Evolutionary conservation across 2,888 invertebrate species (phyloP).

Genomic region (Crematogaster levior): DNA sequence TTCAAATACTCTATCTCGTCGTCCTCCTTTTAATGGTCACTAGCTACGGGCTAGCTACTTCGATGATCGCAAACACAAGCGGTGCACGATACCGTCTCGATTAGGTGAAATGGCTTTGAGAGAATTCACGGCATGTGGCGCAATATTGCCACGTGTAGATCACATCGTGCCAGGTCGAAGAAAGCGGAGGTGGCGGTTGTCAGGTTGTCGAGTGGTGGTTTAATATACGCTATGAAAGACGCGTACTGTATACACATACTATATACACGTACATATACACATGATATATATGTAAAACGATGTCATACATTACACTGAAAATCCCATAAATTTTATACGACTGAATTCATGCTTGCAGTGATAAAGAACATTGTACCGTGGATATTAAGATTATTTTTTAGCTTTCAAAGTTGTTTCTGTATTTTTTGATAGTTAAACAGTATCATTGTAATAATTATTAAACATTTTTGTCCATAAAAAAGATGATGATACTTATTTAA

Average conservation of each 20-base stretch:
- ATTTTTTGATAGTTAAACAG: neutral
- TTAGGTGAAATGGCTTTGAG: constrained; percentile 72
- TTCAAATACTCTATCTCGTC: constrained; percentile 26
- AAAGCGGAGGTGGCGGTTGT: constrained; percentile 47
- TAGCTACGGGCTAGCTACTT: constrained; percentile 24
- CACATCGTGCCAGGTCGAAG: constrained; percentile 61
- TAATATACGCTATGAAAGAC: constrained; percentile 63
- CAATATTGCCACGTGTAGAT: constrained; percentile 77
- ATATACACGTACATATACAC: neutral
- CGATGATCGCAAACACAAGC: constrained; percentile 29
- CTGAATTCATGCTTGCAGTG: constrained; percentile 15
- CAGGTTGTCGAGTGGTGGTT: constrained; percentile 56
- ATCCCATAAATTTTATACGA: constrained; percentile 45
- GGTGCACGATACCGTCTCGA: constrained; percentile 59
- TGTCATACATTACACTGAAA: constrained; percentile 25
- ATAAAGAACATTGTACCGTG: constrained; percentile 25
- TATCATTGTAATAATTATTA: neutral
- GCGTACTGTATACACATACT: constrained; percentile 16
- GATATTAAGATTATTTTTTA: neutral
- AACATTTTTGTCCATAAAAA: neutral
- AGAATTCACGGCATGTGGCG: constrained; percentile 76
- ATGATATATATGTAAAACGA: neutral
- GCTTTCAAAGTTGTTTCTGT: neutral
- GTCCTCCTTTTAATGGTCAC: constrained; percentile 40
- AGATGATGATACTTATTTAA: neutral